Evolutionary conservation across 2,113 vertebrate genomes (phyloP), one percentile per base, ranked within the genome.

Genomic region (Erythrolamprus reginae): DNA sequence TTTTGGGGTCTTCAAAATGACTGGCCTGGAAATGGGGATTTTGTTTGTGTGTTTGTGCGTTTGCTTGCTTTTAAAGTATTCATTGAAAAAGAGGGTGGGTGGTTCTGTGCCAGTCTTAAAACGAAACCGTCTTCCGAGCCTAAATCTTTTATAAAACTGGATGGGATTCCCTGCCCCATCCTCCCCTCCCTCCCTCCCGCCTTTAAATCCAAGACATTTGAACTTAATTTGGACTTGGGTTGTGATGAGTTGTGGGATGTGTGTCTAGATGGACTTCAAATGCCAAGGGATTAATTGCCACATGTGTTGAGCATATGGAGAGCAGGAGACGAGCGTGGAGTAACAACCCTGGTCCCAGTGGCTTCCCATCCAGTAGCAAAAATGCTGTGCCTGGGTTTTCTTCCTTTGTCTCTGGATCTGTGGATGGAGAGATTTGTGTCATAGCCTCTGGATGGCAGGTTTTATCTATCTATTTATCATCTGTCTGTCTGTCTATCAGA

Each of bases 1-100:
- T 48, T 6, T 0, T 1, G 0, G 0, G 3, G 1, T 17, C 23
- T 38, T 58, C n/a, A n/a, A 26, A 19, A 15, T 13, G 3, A n/a
- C 53, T 88, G 4, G 10, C 15, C 33, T 70, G n/a, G 13, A 70
- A 24, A 50, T 50, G 53, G 53, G 4, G 65, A n/a, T 17, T 33
- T 17, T 70, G 53, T 21, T 1, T 53, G 1, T 53, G 17, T 53
- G 17, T 53, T 0, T 53, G 17, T 53, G 17, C 24, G 0, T 56
- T 56, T n/a, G n/a, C n/a, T 56, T 55, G 5, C 0, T 91, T 38
- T 12, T 1, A 77, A 38, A 70, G 33, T 42, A 61, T 8, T 7
- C 21, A n/a, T 45, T 10, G 56, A 61, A 45, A 45, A 88, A n/a
- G 19, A 3, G 17, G 33, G 45, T 19, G 17, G 45, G 0, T 12